phyloP scores from a whole-genome alignment of 2,797 vertebrate genomes.

The Chelonia mydas region DNA sequence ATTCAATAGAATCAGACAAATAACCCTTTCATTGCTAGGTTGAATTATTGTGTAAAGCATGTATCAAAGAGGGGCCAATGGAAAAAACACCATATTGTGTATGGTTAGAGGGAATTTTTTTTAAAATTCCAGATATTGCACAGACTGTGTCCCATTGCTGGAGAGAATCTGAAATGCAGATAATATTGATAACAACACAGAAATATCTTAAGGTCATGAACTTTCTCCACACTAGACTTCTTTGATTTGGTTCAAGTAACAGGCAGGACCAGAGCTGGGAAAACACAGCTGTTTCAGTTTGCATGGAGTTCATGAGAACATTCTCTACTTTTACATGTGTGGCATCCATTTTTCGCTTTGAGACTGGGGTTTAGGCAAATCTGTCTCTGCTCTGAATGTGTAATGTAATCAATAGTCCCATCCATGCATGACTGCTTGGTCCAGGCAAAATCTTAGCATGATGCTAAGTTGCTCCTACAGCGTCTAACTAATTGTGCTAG shows the following conservation, averaged over 20 bases:
- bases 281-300: background rate
- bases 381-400: background rate
- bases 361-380: background rate
- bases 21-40: background rate
- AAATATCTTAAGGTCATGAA: background rate
- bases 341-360: background rate
- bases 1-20: background rate
- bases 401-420: background rate
- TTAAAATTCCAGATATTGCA: background rate
- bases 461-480: background rate
- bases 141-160: background rate
- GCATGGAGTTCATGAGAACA: fast-evolving
- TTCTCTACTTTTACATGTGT: background rate
- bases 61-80: background rate
- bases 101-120: background rate
- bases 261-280: background rate
- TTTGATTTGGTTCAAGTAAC: fast-evolving
- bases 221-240: background rate
- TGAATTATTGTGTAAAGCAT: background rate
- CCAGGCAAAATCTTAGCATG: background rate
- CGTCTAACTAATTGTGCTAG: too few species aligned
- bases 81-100: background rate
- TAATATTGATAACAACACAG: background rate
- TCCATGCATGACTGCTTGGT: background rate
- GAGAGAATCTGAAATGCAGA: background rate